A percentile compares a stretch with the other conserved stretches of the same genome.
Conservation (phyloP, 1,140 invertebrate genomes). For the Heliconius congener region DNA sequence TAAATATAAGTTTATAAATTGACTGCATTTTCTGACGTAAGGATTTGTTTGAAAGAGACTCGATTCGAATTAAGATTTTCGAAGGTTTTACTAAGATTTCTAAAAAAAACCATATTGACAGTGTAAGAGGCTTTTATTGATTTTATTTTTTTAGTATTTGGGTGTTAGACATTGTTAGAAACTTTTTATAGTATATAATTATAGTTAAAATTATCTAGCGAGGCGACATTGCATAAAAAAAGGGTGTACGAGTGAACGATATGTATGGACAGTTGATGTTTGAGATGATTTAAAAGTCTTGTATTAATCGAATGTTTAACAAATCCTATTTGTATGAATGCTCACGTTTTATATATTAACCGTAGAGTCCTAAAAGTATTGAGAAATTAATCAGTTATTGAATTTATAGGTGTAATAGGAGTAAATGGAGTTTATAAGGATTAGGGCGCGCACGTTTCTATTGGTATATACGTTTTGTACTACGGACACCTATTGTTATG, state of each 20-base stretch:
- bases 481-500: constrained; percentile 66
- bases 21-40: constrained; percentile 36
- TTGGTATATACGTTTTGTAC: constrained; percentile 72
- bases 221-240: constrained; percentile 24
- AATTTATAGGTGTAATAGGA: constrained; percentile 78
- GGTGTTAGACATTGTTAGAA: constrained; percentile 60
- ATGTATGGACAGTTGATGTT: constrained; percentile 41
- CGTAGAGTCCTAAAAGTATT: constrained; percentile 67
- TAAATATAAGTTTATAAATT: constrained; percentile 26
- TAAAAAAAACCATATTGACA: constrained; percentile 17
- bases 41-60: constrained; percentile 54
- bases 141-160: constrained; percentile 32
- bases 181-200: constrained; percentile 42
- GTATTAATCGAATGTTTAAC: constrained; percentile 51
- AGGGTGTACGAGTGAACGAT: constrained; percentile 26
- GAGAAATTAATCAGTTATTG: constrained; percentile 70
- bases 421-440: constrained; percentile 69
- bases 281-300: constrained; percentile 45
- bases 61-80: constrained; percentile 43
- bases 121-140: constrained; percentile 17
- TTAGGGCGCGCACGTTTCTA: constrained; percentile 75
- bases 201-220: constrained; percentile 40
- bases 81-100: constrained; percentile 36
- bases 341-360: constrained; percentile 78
- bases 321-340: constrained; percentile 75